Base-by-base conservation (phyloP, 2,797 vertebrate species). In the Luscinia luscinia region DNA sequence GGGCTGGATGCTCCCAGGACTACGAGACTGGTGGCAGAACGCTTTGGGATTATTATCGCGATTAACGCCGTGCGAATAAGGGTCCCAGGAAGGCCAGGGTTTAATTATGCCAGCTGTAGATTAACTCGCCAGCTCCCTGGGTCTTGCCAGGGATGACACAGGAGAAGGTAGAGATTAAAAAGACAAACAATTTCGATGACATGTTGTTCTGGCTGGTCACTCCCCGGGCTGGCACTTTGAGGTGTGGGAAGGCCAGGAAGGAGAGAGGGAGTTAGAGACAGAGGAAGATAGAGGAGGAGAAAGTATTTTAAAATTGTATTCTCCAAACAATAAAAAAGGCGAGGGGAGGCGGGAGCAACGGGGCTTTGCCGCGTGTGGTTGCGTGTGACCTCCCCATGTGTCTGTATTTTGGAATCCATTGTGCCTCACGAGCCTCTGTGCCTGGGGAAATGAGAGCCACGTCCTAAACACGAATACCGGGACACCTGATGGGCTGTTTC, bases 341-440 rank as follows among this genome's bases (percentile, higher is more conserved):
- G 12, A 90, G 43, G 62, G 83, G 66, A 84, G 95, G 94, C 14
- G 92, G 91, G 52, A 52, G 66, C 64, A 30, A 41, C 22, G 49
- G 62, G 90, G 41, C 57, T 96, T 91, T 81, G 62, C 94, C 32
- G 84, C 77, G 26, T 73, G 89, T 94, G 41, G 63, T 89, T 96
- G 81, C 90, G 51, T 93, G 85, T 90, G 95, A 96, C 94, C 66
- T 80, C 68, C 79, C 80, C 52, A 15, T 83, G 90, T 20, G 72
- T 89, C 91, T 85, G 58, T 91, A 26, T 94, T 91, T 83, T 86
- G 91, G 92, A 91, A 62, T 58, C 93, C 95, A 82, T 96, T 95
- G 94, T 97, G 95, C 61, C 87, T 51, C 43, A 57, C 58, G 43
- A 16, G 69, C 57, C 63, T 74, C 70, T 40, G 26, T 63, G 76